Base-by-base conservation (phyloP, 2,113 vertebrate genomes). In the Callospermophilus lateralis region DNA sequence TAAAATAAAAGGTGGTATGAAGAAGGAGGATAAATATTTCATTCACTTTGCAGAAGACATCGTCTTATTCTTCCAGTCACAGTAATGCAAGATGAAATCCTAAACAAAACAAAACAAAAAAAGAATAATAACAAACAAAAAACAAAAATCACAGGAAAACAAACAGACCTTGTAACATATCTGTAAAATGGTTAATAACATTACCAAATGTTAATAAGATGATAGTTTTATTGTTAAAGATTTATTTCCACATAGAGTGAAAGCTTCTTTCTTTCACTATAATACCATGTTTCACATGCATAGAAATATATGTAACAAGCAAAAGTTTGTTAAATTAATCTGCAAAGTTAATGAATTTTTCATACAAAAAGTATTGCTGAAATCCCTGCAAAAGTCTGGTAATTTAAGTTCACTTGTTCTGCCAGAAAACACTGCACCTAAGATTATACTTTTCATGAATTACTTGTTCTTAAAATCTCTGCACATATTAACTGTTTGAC, bases 301-400 rank as follows among this genome's bases (percentile, higher is more conserved):
- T 30, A 45, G 80, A 96, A 96, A 86, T 51, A 89, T 30, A 72
- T 55, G 89, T 30, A 93, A 85, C 15, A 28, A 65, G 45, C 72
- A 94, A 65, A 58, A 90, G 80, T 94, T 86, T n/a, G 90, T 85
- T 93, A 93, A 51, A 34, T 65, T 94, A 76, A 94, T 87, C 58
- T 80, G 13, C 58, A 87, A 81, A 91, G 32, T 37, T 81, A 90
- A 85, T 91, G 81, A 91, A 91, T 91, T 96, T 45, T 48, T 81
- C 79, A 76, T 74, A 67, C 3, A 80, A 45, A 24, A 22, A 76
- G 20, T 6, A 90, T 79, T 74, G 88, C n/a, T 55, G 28, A 80
- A 94, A 90, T 65, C 19, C 37, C 51, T 65, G 22, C 22, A 42
- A 93, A 88, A 72, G 26, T 22, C 11, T 84, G n/a, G 28, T 81